Base-by-base conservation (phyloP, 2,113 vertebrate species). In the Cygnus buccinator region DNA sequence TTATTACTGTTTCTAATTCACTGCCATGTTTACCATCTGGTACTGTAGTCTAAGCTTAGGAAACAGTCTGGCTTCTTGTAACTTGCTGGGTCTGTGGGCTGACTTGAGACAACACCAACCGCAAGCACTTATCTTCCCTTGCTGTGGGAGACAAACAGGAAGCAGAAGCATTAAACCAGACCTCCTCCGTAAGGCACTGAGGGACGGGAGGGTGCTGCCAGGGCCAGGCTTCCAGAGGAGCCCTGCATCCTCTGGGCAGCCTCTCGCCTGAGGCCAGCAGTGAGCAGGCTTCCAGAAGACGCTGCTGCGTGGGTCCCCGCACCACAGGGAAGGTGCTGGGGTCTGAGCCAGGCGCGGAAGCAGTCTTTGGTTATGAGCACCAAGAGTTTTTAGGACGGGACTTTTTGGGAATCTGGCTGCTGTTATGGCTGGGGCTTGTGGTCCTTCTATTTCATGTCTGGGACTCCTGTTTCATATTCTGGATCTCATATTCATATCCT, bases 151-250 rank as follows among this genome's bases (percentile, higher is more conserved):
- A 15, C 48, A 15, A 6, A 28, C 25, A 6, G 59, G 18, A 73
- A 82, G 9, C 22, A 52, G 19, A 19, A 50, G 33, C 46, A 8
- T 28, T 50, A 50, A 71, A n/a, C 28, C 48, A 33, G 25, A 25
- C 33, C 15, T 41, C 0, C 14, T 37, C 10, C 0, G 6, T 46
- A 19, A 11, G 33, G 33, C 0, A 0, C 2, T 9, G 37, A 7
- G 19, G 55, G 66, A 26, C 6, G 29, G 63, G 23, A 12, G 43
- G 4, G 57, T 8, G 44, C 44, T 31, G 10, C 43, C 22, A n/a
- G 23, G 43, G 43, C 20, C 6, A 4, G 50, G 37, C n/a, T 70
- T 8, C 61, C 18, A 2, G 37, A 23, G 35, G 10, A 57, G 35
- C 20, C 1, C 0, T 13, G 46, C 6, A 2, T 39, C 57, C 46